Base-by-base conservation (phyloP, 2,797 vertebrate species). In the Phoeniculus purpureus region DNA sequence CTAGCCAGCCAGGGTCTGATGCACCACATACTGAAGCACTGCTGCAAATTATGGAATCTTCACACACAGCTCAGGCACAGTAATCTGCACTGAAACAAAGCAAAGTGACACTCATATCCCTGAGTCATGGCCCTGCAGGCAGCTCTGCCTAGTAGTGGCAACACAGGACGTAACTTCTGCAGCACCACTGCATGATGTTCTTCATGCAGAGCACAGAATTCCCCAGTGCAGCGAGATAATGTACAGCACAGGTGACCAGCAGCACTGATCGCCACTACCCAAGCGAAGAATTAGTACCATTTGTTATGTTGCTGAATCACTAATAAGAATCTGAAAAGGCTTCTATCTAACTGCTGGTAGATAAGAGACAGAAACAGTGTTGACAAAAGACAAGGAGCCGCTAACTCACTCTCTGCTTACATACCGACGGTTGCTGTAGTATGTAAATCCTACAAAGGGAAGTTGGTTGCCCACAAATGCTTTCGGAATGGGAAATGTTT, bases 381-480 rank as follows among this genome's bases (percentile, higher is more conserved):
- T 6, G 22, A 51, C 23, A 51, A 60, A 37, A 65, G 40, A 75
- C 37, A 2, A 54, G 3, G 43, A 43, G 15, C 4, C 8, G 13
- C 31, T 15, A 21, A 16, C 15, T 74, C 73, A 34, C 48, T 25
- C 32, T 80, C 60, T 77, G 15, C 47, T 47, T 89, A 98, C 99
- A 93, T 98, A 99, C 99, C 98, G 98, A 89, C 98, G 98, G 94
- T 97, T 98, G 96, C 98, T 99, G 95, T 99, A 99, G 92, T 99
- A 99, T 0, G 99, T 99, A 97, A 99, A 99, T 96, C 99, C 99
- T 87, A 99, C 99, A 81, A 99, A 99, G 50, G 99, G 99, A 50
- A 99, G 98, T 43, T 99, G 99, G 96, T 99, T 99, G 94, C 99
- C 99, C 92, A 99, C 99, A 94, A 99, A 99, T 81, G 99, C 99